Percentiles rank a stretch among this genome's conserved stretches.
phyloP scores from a whole-genome alignment of 2,113 vertebrate genomes.

The Chlamydotis undulata region DNA sequence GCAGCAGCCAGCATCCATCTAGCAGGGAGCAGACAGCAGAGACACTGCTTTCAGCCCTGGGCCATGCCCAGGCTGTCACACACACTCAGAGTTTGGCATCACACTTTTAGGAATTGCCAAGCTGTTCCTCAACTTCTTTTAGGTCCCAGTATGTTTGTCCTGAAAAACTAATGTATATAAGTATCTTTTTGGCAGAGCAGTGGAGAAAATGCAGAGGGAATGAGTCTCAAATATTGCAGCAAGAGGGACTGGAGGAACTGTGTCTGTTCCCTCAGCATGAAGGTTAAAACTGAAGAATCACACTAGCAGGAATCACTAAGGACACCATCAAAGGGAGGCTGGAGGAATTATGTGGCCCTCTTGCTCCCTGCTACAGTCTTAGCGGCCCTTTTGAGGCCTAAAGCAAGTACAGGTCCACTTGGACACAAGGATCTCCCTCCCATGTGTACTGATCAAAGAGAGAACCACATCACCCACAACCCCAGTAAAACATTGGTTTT shows the following conservation, averaged over 20 bases:
- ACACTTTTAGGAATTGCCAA: background rate
- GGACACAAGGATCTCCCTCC: background rate
- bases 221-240: background rate
- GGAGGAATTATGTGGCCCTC: background rate
- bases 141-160: background rate
- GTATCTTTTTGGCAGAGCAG: background rate
- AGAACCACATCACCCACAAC: background rate
- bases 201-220: background rate
- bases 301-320: background rate
- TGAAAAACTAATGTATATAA: background rate
- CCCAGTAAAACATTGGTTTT: background rate
- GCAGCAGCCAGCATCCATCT: background rate
- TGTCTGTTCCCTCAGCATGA: background rate
- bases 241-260: background rate
- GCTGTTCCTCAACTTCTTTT: background rate
- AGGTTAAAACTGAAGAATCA: background rate
- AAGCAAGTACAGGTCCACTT: background rate
- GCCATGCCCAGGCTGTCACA: background rate
- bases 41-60: background rate
- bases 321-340: background rate
- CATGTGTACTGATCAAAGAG: background rate
- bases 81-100: background rate
- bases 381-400: background rate
- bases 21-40: background rate
- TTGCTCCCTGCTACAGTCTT: background rate